phyloP scores from a whole-genome alignment of 2,797 vertebrate genomes.

The Sorex maritimensis region DNA sequence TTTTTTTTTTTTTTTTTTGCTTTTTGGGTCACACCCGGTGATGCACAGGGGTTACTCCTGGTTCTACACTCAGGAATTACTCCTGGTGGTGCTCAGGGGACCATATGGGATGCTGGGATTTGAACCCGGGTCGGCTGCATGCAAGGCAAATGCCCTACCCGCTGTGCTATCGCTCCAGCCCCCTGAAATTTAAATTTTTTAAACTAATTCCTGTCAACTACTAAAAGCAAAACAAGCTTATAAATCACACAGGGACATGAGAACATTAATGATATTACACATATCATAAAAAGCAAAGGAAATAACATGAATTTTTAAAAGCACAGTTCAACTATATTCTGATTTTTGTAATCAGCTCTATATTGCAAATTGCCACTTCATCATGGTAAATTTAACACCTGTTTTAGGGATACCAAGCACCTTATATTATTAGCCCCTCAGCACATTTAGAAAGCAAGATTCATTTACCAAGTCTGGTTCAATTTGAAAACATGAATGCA shows the following conservation, averaged over 20 bases:
- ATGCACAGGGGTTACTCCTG: too few species aligned
- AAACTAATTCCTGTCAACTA: conserved; percentile 57
- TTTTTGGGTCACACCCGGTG: too few species aligned
- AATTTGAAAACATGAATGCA: conserved; percentile 79
- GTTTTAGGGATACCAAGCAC: conserved; percentile 73
- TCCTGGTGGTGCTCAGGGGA: too few species aligned
- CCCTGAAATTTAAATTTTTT: conserved; percentile 41
- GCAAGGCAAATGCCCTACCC: too few species aligned
- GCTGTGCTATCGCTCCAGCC: too few species aligned
- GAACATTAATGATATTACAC: conserved; percentile 62
- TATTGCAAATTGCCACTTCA: conserved; percentile 75
- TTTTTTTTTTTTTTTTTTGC: too few species aligned
- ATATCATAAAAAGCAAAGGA: conserved; percentile 58
- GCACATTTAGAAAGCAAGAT: conserved; percentile 70
- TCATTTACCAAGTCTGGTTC: conserved; percentile 73
- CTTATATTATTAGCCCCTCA: conserved; percentile 32
- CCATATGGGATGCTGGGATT: too few species aligned
- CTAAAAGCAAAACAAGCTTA: conserved; percentile 64
- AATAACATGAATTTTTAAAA: conserved; percentile 70
- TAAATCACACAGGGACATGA: conserved; percentile 59
- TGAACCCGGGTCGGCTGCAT: too few species aligned
- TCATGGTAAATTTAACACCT: conserved; percentile 75
- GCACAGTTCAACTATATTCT: conserved; percentile 67
- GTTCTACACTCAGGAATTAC: too few species aligned
- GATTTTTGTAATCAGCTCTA: conserved; percentile 81